Percentiles rank a stretch among this genome's conserved stretches.
These are phyloP conservation scores for Drosophila rufa DNA, from an alignment of 1,140 invertebrate genomes.

Conservation along the genomic window DNA sequence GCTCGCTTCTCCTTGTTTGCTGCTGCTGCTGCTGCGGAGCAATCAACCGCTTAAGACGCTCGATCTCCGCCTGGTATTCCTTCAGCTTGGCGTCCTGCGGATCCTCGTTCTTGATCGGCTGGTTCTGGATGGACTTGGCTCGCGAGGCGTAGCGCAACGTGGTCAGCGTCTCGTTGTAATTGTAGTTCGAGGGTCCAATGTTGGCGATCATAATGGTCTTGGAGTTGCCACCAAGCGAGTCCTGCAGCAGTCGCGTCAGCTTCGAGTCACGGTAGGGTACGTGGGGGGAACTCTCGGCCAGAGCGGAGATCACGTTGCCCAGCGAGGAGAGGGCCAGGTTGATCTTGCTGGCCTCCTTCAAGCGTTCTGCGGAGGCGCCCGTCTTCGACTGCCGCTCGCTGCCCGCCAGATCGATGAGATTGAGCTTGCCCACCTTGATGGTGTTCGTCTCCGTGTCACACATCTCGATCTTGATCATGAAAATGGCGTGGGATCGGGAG, in stretches of 20 bases:
- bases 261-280: constrained; percentile 98
- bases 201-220: constrained; percentile 99
- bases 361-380: constrained; percentile 93
- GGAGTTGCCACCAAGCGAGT: constrained; percentile 97
- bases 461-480: constrained; percentile 99
- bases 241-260: constrained; percentile 95
- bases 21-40: constrained; percentile 82
- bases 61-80: constrained; percentile 95
- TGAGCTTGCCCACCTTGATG: constrained; percentile 90
- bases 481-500: constrained; percentile 98
- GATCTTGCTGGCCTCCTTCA: constrained; percentile 98
- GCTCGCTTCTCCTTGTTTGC: constrained; percentile 68
- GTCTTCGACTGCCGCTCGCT: constrained; percentile 97
- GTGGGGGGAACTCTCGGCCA: constrained; percentile 94
- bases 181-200: constrained; percentile 97
- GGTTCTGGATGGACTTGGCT: constrained; percentile 97
- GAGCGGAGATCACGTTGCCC: constrained; percentile 96
- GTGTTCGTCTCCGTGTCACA: constrained; percentile 90
- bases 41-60: constrained; percentile 87
- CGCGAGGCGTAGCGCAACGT: constrained; percentile 96
- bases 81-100: constrained; percentile 95
- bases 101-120: constrained; percentile 98
- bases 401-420: constrained; percentile 91
- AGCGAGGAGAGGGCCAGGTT: constrained; percentile 97
- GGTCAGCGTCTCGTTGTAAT: constrained; percentile 97